Conservation (phyloP, 2,888 invertebrate species). For the Aproaerema taeniolella region DNA sequence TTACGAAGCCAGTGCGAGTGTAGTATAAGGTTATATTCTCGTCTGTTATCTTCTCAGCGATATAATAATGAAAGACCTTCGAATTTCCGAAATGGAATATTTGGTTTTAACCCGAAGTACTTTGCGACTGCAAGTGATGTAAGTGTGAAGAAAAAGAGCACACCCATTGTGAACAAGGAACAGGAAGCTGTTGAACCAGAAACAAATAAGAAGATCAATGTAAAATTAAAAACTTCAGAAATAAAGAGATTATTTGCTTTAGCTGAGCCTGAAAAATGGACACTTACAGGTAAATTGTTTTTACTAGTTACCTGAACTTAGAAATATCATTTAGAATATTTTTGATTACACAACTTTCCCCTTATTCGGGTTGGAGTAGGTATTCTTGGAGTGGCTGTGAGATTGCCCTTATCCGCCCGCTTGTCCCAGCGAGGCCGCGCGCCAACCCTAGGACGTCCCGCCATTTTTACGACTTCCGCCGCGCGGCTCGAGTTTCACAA, state of each 20-base stretch:
- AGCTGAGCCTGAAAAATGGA: constrained; percentile 81
- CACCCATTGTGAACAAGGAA: too few relatives aligned
- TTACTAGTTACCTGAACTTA: neutral
- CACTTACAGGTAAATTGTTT: constrained; percentile 69
- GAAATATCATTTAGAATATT: neutral
- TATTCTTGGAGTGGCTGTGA: too few relatives aligned
- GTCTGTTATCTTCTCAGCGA: constrained; percentile 44
- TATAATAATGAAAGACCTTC: constrained; percentile 47
- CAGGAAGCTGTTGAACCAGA: constrained; percentile 39
- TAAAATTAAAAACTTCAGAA: constrained; percentile 73
- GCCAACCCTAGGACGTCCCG: too few relatives aligned
- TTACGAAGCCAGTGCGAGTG: constrained; percentile 49
- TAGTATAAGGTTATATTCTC: constrained; percentile 56
- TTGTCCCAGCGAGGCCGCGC: too few relatives aligned
- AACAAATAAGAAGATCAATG: constrained; percentile 56
- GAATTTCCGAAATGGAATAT: constrained; percentile 38
- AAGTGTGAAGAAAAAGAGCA: constrained; percentile 52
- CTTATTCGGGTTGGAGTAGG: too few relatives aligned
- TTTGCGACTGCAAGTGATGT: constrained; percentile 61
- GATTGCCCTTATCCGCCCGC: too few relatives aligned
- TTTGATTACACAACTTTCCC: too few relatives aligned
- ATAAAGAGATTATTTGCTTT: constrained; percentile 73
- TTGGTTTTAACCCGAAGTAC: constrained; percentile 43
- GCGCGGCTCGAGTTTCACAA: too few relatives aligned
- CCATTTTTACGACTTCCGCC: too few relatives aligned